Evolutionary conservation across 2,113 vertebrate genomes (phyloP), one percentile per base, ranked within the genome.

Genomic region (Nestor notabilis): DNA sequence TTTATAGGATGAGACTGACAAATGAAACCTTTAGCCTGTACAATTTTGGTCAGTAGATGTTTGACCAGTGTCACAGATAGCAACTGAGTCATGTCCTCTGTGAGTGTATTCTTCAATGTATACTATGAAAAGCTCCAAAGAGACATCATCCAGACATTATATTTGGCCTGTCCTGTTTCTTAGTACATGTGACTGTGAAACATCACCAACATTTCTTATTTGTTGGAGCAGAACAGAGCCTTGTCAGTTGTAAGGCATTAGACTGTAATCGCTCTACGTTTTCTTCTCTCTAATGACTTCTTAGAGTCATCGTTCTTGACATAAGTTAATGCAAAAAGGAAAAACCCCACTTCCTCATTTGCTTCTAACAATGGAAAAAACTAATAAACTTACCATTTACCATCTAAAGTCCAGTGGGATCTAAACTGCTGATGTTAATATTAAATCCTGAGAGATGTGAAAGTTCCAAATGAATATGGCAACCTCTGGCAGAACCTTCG

Each of bases 401-500:
- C 50, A 58, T 97, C n/a, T 44, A 14, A 91, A 94, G 87, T 89
- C 91, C 79, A 76, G 29, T 46, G 94, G 91, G 93, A 96, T 82
- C 27, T 87, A 37, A 96, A 86, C 91, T 83, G 87, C 69, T 96
- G 77, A 43, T 96, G 94, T 88, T 95, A 87, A 90, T 89, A 91
- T 91, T 95, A 94, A 96, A 94, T 96, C 87, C 77, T 87, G 64
- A 94, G 94, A 94, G 96, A 95, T 44, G 35, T 76, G 70, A n/a
- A 83, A 91, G 75, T 93, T 97, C 64, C 56, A 94, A 83, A 93
- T 0, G 2, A 89, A 76, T 94, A 92, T 96, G 93, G 96, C 96
- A 97, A 88, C 87, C 88, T 91, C 92, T 97, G 96, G 96, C 94
- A 96, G 92, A 96, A 92, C 91, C 84, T 82, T 80, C 74, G 87